A percentile compares a stretch with the other conserved stretches of the same genome.
Evolutionary conservation across 2,888 invertebrate genomes (phyloP).

Genomic region (Strigamia maritima): DNA sequence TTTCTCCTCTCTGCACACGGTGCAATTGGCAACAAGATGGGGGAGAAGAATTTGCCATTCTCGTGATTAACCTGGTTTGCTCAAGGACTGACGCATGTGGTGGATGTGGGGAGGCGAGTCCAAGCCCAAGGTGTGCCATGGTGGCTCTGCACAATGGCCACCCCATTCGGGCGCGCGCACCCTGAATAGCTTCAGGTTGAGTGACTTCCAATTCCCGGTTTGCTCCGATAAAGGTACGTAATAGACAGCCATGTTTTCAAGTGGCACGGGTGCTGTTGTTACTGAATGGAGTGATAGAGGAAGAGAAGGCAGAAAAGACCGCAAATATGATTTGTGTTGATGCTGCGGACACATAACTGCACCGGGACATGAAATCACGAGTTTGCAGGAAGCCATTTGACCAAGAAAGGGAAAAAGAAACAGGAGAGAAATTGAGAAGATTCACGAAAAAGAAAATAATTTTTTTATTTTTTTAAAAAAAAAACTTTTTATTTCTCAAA

Average conservation of each 20-base stretch:
- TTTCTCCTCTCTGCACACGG: constrained; percentile 15
- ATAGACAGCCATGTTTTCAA: constrained; percentile 40
- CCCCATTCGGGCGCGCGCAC: constrained; percentile 31
- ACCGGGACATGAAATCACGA: constrained; percentile 32
- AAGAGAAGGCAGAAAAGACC: constrained; percentile 32
- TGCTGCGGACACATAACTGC: constrained; percentile 32
- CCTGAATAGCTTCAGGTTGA: constrained; percentile 40
- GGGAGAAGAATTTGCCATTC: constrained; percentile 35
- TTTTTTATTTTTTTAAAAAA: neutral
- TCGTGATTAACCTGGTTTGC: constrained; percentile 38
- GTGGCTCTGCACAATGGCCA: constrained; percentile 7
- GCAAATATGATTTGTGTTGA: constrained; percentile 34
- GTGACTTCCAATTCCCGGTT: constrained; percentile 39
- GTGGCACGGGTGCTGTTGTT: constrained; percentile 36
- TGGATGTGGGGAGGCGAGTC: constrained; percentile 26
- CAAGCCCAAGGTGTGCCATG: constrained; percentile 36
- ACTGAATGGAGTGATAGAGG: constrained; percentile 31
- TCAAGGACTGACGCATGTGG: constrained; percentile 38
- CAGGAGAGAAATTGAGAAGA: constrained; percentile 23
- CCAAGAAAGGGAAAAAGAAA: constrained; percentile 26
- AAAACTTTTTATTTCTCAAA: neutral
- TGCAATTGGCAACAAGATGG: constrained; percentile 31
- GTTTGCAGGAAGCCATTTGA: constrained; percentile 32
- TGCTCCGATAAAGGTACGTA: constrained; percentile 38
- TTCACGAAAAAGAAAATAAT: constrained; percentile 26